A percentile compares a stretch with the other conserved stretches of the same genome.
These are phyloP conservation scores for Nematolebias whitei DNA, from an alignment of 2,113 vertebrate genomes.

Conservation along the genomic window DNA sequence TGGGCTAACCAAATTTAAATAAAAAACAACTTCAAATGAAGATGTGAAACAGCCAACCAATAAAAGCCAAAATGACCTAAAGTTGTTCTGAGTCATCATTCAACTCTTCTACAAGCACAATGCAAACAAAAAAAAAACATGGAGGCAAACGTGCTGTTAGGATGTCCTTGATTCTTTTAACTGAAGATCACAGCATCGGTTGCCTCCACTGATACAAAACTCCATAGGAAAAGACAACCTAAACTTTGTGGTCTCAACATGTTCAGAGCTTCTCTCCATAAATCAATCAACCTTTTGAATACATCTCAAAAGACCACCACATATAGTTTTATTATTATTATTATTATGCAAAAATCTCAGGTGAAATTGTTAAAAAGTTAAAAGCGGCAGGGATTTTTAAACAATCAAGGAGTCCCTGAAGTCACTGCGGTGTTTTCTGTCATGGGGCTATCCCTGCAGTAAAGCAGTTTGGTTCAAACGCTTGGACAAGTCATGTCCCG, in stretches of 20 bases:
- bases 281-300: background rate
- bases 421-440: background rate
- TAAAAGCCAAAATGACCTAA: slow-evolving; percentile 24
- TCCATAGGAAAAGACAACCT: background rate
- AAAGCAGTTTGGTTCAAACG: slow-evolving; percentile 25
- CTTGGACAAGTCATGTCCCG: background rate
- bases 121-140: background rate
- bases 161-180: too few relatives aligned
- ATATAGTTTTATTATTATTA: too few relatives aligned
- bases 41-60: background rate
- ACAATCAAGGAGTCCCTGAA: too few relatives aligned
- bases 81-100: background rate
- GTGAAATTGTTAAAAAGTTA: too few relatives aligned
- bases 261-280: too few relatives aligned
- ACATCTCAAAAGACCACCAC: background rate
- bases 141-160: background rate
- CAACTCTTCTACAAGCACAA: background rate
- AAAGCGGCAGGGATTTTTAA: too few relatives aligned
- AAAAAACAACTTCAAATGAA: slow-evolving; percentile 16
- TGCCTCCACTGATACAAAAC: too few relatives aligned
- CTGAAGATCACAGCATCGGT: too few relatives aligned
- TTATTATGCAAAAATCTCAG: too few relatives aligned
- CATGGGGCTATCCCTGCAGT: background rate
- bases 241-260: background rate
- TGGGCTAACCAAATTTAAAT: background rate